phyloP scores from a whole-genome alignment of 2,113 vertebrate species.

The Todiramphus chloris region DNA sequence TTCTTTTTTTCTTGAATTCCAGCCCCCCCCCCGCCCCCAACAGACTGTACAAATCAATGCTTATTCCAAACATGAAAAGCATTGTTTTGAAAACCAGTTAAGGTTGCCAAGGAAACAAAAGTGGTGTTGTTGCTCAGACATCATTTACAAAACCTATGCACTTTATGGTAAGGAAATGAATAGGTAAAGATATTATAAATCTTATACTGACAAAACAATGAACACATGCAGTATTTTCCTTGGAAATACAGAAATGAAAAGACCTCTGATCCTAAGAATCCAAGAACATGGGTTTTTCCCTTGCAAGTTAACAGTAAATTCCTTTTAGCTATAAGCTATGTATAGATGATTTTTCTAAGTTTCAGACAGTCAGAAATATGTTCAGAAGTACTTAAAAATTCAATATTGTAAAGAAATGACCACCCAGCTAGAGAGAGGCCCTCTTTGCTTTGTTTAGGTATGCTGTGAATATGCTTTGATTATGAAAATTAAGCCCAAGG shows the following conservation, averaged over 20 bases:
- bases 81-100: conserved; percentile 50
- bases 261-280: background rate
- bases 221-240: conserved; percentile 38
- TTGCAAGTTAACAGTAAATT: background rate
- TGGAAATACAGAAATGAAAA: conserved; percentile 8
- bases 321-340: background rate
- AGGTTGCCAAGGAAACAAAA: conserved; percentile 48
- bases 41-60: conserved; percentile 25
- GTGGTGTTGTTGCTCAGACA: conserved; percentile 36
- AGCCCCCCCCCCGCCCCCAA: background rate
- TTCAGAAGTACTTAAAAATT: background rate
- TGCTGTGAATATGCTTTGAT: conserved; percentile 27
- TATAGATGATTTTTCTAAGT: background rate
- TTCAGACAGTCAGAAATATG: background rate
- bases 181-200: conserved; percentile 49
- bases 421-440: background rate
- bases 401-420: background rate
- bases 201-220: conserved; percentile 35
- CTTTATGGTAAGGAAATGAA: conserved; percentile 51
- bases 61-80: conserved; percentile 45
- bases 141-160: conserved; percentile 48
- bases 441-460: background rate
- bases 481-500: conserved; percentile 26
- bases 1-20: too few species aligned
- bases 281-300: background rate